Evolutionary conservation across 1,140 invertebrate species (phyloP).

Genomic region (Trachymyrmex cornetzi): DNA sequence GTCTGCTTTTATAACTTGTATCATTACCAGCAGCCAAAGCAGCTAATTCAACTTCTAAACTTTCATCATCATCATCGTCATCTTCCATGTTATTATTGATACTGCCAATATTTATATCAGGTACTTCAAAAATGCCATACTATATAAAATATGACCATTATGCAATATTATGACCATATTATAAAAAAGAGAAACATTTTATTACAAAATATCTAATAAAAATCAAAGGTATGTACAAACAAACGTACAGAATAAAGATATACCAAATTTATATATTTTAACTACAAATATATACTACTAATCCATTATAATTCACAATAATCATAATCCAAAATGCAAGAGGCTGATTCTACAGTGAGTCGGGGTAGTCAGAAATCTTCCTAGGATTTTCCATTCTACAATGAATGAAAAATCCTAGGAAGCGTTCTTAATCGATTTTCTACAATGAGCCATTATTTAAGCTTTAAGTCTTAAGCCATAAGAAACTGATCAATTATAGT

Average conservation of each 20-base stretch:
- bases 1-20: constrained; percentile 85
- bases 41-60: constrained; percentile 94
- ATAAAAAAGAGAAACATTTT: constrained; percentile 35
- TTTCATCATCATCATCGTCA: constrained; percentile 90
- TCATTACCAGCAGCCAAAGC: constrained; percentile 89
- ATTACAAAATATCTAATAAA: constrained; percentile 15
- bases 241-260: not conserved
- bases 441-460: too few species aligned
- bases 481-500: too few species aligned
- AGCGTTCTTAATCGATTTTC: too few species aligned
- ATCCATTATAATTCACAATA: not conserved
- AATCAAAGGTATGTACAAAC: not conserved
- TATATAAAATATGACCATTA: constrained; percentile 69
- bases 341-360: too few species aligned
- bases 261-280: not conserved
- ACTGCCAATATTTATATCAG: constrained; percentile 88
- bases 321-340: too few species aligned
- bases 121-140: constrained; percentile 93
- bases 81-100: constrained; percentile 87
- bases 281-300: too few species aligned
- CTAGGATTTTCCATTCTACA: too few species aligned
- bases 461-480: too few species aligned
- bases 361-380: too few species aligned
- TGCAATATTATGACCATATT: too few species aligned
- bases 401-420: too few species aligned